Conservation (phyloP, 2,113 vertebrate species). For the Nyctereutes procyonoides region DNA sequence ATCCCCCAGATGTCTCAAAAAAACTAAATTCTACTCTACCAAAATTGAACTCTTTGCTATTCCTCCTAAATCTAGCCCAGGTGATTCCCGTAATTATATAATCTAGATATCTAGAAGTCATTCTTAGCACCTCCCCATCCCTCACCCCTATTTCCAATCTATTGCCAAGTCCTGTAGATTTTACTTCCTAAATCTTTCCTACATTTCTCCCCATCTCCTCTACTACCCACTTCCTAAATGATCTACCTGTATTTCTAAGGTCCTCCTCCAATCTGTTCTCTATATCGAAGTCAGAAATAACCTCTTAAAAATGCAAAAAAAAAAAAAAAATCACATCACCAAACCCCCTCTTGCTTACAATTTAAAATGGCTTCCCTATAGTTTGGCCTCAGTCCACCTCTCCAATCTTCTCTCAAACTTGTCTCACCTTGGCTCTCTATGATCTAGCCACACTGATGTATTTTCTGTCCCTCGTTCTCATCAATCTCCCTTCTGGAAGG, state of each 20-base stretch:
- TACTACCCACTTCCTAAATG: neutral
- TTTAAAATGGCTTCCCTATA: conserved; percentile 29
- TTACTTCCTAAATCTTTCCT: neutral
- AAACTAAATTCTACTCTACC: neutral
- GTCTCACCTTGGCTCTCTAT: neutral
- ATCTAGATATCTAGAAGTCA: conserved; percentile 3
- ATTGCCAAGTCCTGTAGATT: neutral
- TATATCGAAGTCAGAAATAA: conserved; percentile 41
- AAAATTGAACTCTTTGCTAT: neutral
- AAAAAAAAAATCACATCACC: neutral
- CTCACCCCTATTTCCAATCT: conserved; percentile 33
- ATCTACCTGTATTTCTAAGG: conserved; percentile 16
- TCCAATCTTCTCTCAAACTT: conserved; percentile 12
- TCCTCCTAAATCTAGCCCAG: neutral
- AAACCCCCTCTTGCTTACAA: conserved; percentile 3
- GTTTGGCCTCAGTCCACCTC: neutral
- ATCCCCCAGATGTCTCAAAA: conserved; percentile 19
- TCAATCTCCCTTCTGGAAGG: neutral
- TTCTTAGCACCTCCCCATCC: neutral
- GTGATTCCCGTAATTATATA: neutral
- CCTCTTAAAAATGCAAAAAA: conserved; percentile 25
- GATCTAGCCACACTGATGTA: neutral
- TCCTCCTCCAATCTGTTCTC: neutral
- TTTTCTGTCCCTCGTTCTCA: neutral
- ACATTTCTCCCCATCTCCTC: conserved; percentile 1